phyloP scores from a whole-genome alignment of 2,797 vertebrate species.

The Anolis apletophallus region DNA sequence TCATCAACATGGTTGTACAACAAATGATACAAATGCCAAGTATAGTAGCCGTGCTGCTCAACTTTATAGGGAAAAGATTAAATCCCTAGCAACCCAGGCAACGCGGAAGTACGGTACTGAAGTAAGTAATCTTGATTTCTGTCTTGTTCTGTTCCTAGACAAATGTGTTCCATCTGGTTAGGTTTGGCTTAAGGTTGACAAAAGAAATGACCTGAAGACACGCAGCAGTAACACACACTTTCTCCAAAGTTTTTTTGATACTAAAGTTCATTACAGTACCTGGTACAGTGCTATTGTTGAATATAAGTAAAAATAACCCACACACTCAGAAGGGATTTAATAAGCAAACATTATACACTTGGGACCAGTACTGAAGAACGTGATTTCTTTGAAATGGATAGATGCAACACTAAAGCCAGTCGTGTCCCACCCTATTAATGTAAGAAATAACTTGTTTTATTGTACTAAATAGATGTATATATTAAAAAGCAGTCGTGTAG shows the following conservation, averaged over 20 bases:
- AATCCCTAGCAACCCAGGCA: constrained; percentile 87
- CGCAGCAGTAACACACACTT: too few species aligned
- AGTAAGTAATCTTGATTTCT: constrained; percentile 75
- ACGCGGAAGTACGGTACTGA: constrained; percentile 90
- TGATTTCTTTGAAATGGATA: background rate
- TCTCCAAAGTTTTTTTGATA: too few species aligned
- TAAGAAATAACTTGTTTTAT: too few species aligned
- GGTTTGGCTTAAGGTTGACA: too few species aligned
- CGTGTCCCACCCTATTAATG: background rate
- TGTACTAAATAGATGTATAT: too few species aligned
- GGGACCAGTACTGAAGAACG: background rate
- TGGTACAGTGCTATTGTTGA: background rate
- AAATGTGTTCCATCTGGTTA: background rate
- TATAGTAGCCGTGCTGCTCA: constrained; percentile 92
- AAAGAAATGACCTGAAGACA: too few species aligned
- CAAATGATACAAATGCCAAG: constrained; percentile 88
- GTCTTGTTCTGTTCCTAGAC: background rate
- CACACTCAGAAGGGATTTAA: background rate
- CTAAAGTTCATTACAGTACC: background rate
- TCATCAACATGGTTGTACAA: constrained; percentile 88
- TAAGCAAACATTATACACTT: background rate
- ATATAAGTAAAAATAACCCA: background rate
- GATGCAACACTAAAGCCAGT: background rate
- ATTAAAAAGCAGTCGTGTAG: background rate
- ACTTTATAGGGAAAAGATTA: constrained; percentile 92